Percentiles rank a stretch among this genome's conserved stretches.
Conservation (phyloP, 2,113 vertebrate species). For the Castor canadensis region DNA sequence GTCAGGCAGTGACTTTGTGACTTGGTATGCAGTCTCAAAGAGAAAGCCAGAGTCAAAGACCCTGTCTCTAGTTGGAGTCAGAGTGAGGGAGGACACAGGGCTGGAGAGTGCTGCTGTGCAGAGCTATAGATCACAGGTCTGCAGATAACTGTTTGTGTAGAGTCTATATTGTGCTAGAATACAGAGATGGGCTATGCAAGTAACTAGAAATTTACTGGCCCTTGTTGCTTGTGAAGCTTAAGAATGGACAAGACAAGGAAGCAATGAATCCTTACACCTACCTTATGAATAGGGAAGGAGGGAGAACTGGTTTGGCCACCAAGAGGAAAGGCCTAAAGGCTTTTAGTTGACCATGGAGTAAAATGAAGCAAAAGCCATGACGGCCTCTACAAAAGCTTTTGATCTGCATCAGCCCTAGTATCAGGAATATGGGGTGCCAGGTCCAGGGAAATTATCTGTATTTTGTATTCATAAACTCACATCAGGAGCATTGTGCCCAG, state of each 20-base stretch:
- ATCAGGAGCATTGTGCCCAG: background rate
- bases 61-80: background rate
- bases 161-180: background rate
- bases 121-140: background rate
- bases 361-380: background rate
- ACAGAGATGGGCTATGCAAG: background rate
- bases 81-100: background rate
- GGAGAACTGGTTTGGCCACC: background rate
- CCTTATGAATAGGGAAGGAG: background rate
- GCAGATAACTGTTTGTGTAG: background rate
- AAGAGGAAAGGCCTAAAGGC: background rate
- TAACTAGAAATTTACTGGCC: background rate
- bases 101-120: background rate
- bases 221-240: background rate
- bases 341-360: background rate
- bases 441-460: background rate
- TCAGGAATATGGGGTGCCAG: background rate
- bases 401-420: background rate
- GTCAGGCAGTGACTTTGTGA: background rate
- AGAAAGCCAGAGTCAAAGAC: background rate
- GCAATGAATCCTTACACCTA: background rate
- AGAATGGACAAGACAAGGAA: background rate
- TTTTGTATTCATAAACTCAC: background rate
- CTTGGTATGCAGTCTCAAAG: constrained; percentile 13
- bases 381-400: background rate